phyloP scores from a whole-genome alignment of 2,888 invertebrate genomes.

The Diaperis boleti region DNA sequence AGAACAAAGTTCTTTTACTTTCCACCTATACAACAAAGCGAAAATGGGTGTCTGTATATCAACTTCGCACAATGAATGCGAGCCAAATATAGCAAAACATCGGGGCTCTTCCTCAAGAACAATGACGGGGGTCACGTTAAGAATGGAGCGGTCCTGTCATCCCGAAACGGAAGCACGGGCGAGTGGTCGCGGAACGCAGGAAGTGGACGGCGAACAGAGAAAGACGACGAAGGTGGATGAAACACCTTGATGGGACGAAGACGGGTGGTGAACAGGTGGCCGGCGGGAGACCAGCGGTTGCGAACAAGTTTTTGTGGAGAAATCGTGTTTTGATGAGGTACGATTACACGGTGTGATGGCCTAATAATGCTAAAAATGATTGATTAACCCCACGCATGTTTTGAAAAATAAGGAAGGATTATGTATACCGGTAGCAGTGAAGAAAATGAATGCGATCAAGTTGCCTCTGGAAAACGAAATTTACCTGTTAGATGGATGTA shows the following conservation, averaged over 20 bases:
- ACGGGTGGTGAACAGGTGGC: constrained; percentile 32
- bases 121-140: constrained; percentile 52
- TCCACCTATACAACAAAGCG: neutral
- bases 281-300: neutral
- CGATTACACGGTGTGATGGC: too few relatives aligned
- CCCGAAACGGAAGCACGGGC: constrained; percentile 50
- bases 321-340: too few relatives aligned
- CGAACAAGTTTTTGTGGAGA: neutral
- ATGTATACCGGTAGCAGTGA: too few relatives aligned
- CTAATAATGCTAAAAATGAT: too few relatives aligned
- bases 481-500: too few relatives aligned
- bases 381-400: too few relatives aligned
- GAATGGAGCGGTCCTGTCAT: constrained; percentile 49
- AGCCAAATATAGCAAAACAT: constrained; percentile 45
- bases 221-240: constrained; percentile 6
- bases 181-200: constrained; percentile 39
- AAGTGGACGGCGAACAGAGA: constrained; percentile 24
- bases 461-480: too few relatives aligned
- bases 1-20: constrained; percentile 15
- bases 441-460: too few relatives aligned
- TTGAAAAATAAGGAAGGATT: too few relatives aligned
- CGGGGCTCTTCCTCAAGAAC: constrained; percentile 48
- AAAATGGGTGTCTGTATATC: constrained; percentile 32
- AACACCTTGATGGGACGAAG: constrained; percentile 21
- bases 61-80: constrained; percentile 46